Evolutionary conservation across 2,888 invertebrate genomes (phyloP), one percentile per base, ranked within the genome.

Genomic region (Tachystola acroxantha): DNA sequence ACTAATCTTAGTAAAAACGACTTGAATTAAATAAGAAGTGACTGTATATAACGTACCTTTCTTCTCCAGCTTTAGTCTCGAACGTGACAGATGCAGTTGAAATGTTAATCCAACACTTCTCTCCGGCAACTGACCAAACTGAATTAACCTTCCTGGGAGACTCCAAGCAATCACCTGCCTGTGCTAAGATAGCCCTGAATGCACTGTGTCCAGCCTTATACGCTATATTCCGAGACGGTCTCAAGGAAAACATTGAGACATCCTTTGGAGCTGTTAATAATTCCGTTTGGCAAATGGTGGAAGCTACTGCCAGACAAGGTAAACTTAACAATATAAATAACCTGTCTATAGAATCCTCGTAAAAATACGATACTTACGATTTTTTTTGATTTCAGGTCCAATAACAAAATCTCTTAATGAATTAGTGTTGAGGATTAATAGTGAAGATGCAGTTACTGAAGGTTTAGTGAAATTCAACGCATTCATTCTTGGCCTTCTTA

Each of bases 261-360:
- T 91, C 95, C 25, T 96, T 96, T 64, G 96, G 96, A 27, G 92
- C 93, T 10, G 93, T 96, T 34, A 91, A 92, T 51, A 95, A 96
- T 66, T 94, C 94, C 5, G 94, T 95, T 34, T 96, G 96, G 96
- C 93, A 94, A 80, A 93, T 96, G 49, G 93, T 96, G 3, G 96
- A 96, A 77, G 93, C 94, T 22, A 94, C 95, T 6, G 93, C 95
- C 9, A 94, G 96, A 70, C 93, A 94, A 87, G 96, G 92, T 87
- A 69, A 32, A 4, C 11, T 32, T 10, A 22, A 5, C 13, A 7
- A 20, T n/a, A n/a, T n/a, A n/a, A n/a, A n/a, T n/a, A n/a, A n/a
- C n/a, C n/a, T n/a, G n/a, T n/a, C n/a, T n/a, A n/a, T n/a, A n/a
- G n/a, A n/a, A n/a, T n/a, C n/a, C n/a, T n/a, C n/a, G n/a, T n/a